phyloP scores from a whole-genome alignment of 2,888 invertebrate genomes.

The Standfussiana lucernea region DNA sequence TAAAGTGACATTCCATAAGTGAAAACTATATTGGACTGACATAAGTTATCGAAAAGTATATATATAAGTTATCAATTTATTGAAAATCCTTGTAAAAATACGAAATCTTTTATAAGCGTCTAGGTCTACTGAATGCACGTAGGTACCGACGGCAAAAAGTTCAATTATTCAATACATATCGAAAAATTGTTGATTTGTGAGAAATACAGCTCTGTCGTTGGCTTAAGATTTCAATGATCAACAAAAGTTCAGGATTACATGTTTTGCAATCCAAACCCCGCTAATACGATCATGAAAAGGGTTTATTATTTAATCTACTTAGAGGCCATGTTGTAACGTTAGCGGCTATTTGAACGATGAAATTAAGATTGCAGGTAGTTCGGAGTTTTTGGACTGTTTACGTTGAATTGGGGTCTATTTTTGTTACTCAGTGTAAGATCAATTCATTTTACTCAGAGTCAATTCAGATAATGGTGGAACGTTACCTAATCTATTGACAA shows the following conservation, averaged over 20 bases:
- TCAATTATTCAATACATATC: not conserved
- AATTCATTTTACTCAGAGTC: not conserved
- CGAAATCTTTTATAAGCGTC: no score
- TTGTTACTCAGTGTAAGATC: not conserved
- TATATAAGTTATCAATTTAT: no score
- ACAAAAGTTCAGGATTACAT: conserved; percentile 6
- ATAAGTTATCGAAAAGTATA: not conserved
- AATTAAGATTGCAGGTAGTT: conserved; percentile 28
- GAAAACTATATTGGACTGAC: not conserved
- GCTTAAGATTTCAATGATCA: conserved; percentile 5
- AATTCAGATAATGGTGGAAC: not conserved
- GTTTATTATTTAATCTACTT: conserved; percentile 42
- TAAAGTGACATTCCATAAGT: not conserved
- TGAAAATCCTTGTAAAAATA: not conserved
- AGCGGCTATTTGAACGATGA: not conserved
- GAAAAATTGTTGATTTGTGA: not conserved
- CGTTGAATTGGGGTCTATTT: not conserved
- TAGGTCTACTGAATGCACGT: not conserved
- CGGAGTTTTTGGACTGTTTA: not conserved
- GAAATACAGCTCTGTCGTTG: no score
- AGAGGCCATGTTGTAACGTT: conserved; percentile 3
- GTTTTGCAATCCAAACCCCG: conserved; percentile 7
- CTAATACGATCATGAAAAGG: conserved; percentile 38
- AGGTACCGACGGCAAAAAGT: not conserved
- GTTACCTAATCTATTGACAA: not conserved